Evolutionary conservation across 2,797 vertebrate genomes (phyloP).

Genomic region (Ibycter americanus): DNA sequence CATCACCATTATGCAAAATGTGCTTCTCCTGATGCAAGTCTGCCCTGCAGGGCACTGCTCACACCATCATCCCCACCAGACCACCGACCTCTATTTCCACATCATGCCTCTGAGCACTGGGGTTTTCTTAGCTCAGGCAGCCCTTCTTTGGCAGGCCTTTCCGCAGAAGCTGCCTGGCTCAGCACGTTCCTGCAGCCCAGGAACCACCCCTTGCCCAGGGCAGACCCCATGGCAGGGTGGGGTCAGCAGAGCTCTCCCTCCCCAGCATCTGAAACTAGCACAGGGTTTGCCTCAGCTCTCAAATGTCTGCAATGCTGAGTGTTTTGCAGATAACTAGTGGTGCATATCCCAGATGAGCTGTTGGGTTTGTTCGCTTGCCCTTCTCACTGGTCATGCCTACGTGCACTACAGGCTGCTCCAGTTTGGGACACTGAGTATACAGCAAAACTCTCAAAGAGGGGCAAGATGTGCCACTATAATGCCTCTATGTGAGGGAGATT

Average conservation of each 20-base stretch:
- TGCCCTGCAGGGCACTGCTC: neutral
- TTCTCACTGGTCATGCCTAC: neutral
- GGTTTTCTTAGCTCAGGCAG: neutral
- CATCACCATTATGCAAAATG: neutral
- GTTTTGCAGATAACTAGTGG: neutral
- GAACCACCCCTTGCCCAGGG: accelerated
- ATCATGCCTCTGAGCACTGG: neutral
- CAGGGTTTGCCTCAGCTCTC: neutral
- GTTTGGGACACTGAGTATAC: neutral
- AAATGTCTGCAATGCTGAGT: accelerated
- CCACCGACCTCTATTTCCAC: neutral
- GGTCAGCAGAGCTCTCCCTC: neutral
- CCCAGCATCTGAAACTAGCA: neutral
- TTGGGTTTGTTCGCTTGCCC: neutral
- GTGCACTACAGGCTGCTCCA: neutral
- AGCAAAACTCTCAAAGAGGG: neutral
- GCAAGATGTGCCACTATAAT: neutral
- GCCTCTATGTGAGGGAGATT: neutral
- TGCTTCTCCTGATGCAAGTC: neutral
- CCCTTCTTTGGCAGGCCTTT: neutral
- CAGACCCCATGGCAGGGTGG: neutral
- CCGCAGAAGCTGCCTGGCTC: neutral
- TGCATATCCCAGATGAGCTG: neutral
- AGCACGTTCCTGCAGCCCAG: neutral
- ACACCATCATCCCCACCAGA: neutral